Conservation (phyloP, 64 coral and sea anemone genomes). For the Acropora yongei region DNA sequence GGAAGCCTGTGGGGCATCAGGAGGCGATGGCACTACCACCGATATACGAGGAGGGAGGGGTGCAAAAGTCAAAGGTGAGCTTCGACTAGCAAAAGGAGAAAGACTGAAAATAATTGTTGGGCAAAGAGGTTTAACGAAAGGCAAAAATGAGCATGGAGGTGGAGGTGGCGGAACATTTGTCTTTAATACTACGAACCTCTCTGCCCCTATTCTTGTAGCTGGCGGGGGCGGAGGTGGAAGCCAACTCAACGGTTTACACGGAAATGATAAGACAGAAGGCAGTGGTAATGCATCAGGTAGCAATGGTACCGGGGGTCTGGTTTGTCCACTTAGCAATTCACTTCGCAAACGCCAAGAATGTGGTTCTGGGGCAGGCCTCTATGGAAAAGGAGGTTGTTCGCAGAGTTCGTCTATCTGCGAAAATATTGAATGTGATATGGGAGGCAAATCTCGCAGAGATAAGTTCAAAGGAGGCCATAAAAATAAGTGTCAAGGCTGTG, state of each 20-base stretch:
- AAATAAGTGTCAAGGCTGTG: too few species aligned
- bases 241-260: neutral
- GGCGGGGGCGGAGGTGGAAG: constrained; percentile 84
- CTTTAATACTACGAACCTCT: neutral
- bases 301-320: constrained; percentile 32
- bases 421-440: neutral
- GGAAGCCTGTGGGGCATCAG: constrained; percentile 73
- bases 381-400: constrained; percentile 39
- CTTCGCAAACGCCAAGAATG: neutral
- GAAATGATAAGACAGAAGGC: constrained; percentile 37
- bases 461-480: constrained; percentile 65
- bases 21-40: too few species aligned
- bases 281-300: constrained; percentile 30
- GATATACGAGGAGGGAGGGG: constrained; percentile 6
- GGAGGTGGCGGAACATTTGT: constrained; percentile 81
- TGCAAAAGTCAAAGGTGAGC: constrained; percentile 56
- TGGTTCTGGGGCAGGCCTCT: constrained; percentile 52
- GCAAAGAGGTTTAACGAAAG: constrained; percentile 30
- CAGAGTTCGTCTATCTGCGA: neutral
- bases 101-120: constrained; percentile 67
- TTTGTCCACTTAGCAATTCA: too few species aligned
- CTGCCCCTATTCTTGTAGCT: constrained; percentile 28
- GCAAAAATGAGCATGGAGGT: constrained; percentile 13
- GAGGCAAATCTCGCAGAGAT: constrained; percentile 26
- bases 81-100: constrained; percentile 51